Conservation (phyloP, 2,797 vertebrate genomes). For the Eulemur mongoz region DNA sequence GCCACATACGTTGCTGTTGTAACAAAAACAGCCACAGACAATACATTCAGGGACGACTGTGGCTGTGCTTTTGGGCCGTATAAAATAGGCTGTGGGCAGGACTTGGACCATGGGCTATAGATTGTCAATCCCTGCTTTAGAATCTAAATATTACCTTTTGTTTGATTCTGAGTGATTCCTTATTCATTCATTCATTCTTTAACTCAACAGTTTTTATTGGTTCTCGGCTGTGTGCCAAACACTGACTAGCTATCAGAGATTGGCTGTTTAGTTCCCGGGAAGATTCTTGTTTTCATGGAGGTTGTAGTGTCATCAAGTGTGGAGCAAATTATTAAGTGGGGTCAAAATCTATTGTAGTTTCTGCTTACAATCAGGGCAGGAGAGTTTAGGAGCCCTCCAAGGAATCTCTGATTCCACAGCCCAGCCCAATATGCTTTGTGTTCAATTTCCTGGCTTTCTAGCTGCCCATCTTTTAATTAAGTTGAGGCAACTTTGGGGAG, state of each 20-base stretch:
- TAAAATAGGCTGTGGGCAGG: not conserved
- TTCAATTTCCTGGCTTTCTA: not conserved
- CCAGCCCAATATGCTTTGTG: not conserved
- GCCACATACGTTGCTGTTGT: not conserved
- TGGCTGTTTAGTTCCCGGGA: not conserved
- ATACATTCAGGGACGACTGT: not conserved
- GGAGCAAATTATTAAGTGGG: not conserved
- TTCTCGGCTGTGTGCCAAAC: not conserved
- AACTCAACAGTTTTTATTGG: not conserved
- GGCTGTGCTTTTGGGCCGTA: not conserved
- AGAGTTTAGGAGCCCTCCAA: not conserved
- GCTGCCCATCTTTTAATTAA: slow-evolving; percentile 4
- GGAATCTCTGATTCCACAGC: not conserved
- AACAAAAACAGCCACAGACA: not conserved
- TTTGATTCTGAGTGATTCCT: not conserved
- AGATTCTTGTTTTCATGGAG: not conserved
- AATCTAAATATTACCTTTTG: not conserved
- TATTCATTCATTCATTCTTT: not conserved
- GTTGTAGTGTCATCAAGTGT: not conserved
- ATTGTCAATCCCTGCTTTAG: not conserved
- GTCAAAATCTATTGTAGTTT: not conserved
- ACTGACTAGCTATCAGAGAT: not conserved
- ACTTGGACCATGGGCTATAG: not conserved
- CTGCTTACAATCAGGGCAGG: not conserved
- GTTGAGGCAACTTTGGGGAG: not conserved